phyloP scores from a whole-genome alignment of 2,797 vertebrate genomes.

The Phalloptychus januarius region DNA sequence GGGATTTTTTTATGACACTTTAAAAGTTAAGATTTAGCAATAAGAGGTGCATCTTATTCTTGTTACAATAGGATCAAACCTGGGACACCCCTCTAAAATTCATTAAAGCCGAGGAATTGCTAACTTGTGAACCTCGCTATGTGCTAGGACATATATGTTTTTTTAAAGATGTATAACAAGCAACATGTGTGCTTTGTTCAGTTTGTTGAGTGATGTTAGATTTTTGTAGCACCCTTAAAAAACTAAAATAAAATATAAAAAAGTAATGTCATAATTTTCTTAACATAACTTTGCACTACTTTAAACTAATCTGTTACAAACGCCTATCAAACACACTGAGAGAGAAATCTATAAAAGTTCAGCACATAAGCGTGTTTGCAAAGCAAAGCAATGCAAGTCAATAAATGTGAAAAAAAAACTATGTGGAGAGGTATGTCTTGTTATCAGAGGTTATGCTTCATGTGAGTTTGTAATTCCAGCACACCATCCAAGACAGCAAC shows the following conservation, averaged over 20 bases:
- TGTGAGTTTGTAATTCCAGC: slow-evolving; percentile 6
- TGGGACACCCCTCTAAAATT: too few relatives aligned
- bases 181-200: too few relatives aligned
- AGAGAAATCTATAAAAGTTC: background rate
- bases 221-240: too few relatives aligned
- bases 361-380: too few relatives aligned
- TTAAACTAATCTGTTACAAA: background rate
- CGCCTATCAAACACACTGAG: background rate
- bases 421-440: background rate
- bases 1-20: background rate
- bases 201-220: too few relatives aligned
- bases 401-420: background rate
- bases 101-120: too few relatives aligned
- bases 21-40: background rate
- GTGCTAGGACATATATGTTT: too few relatives aligned
- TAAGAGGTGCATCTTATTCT: background rate
- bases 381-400: background rate
- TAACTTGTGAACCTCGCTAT: too few relatives aligned
- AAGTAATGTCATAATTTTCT: background rate
- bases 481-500: slow-evolving; percentile 85
- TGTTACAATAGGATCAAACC: background rate
- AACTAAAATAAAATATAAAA: too few relatives aligned
- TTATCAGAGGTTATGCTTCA: slow-evolving; percentile 6
- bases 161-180: too few relatives aligned
- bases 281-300: background rate